phyloP scores from a whole-genome alignment of 2,888 invertebrate genomes.

The Mylabris sibirica region DNA sequence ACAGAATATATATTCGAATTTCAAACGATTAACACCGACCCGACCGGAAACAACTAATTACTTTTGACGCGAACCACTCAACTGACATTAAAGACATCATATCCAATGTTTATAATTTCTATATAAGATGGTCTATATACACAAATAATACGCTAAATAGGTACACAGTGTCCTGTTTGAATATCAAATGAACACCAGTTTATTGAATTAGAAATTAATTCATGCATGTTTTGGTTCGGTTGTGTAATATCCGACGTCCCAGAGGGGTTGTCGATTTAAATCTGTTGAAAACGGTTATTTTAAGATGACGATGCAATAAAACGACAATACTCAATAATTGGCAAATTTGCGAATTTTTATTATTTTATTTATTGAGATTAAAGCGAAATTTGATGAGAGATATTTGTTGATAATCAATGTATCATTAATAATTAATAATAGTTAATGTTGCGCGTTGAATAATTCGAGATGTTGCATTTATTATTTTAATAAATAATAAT shows the following conservation, averaged over 20 bases:
- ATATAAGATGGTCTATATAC: conserved; percentile 10
- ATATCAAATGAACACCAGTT: background rate
- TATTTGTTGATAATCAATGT: background rate
- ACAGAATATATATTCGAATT: conserved; percentile 58
- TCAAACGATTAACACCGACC: conserved; percentile 59
- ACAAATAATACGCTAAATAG: background rate
- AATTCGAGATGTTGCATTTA: background rate
- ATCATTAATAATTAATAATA: background rate
- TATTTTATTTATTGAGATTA: background rate
- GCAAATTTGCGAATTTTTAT: background rate
- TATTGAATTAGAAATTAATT: too few relatives aligned
- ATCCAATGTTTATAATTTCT: conserved; percentile 47
- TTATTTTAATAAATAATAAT: conserved; percentile 53
- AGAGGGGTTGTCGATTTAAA: too few relatives aligned
- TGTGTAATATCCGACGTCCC: too few relatives aligned
- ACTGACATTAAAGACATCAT: conserved; percentile 55
- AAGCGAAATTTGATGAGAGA: background rate
- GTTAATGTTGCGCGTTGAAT: too few relatives aligned
- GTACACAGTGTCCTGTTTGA: background rate
- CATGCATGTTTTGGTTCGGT: too few relatives aligned
- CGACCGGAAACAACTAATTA: conserved; percentile 60
- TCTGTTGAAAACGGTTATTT: too few relatives aligned
- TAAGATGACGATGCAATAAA: too few relatives aligned
- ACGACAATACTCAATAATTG: too few relatives aligned
- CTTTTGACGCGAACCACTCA: conserved; percentile 60